Evolutionary conservation across 2,113 vertebrate genomes (phyloP), one percentile per base, ranked within the genome.

Genomic region (Dasyornis broadbenti): DNA sequence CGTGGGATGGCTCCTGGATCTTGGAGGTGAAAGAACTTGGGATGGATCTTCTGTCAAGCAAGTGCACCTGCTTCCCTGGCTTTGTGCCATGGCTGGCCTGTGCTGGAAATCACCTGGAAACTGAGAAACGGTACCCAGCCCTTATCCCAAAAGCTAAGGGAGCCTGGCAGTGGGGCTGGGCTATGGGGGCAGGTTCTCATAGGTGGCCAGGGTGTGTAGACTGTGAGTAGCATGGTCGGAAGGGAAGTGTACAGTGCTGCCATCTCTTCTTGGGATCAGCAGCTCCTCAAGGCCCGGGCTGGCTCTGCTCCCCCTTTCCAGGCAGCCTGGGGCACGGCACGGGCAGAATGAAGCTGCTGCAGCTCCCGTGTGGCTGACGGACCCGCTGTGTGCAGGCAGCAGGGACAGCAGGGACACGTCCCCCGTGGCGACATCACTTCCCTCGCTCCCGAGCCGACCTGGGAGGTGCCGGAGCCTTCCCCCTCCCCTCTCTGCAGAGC

Each of bases 271-370:
- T 53, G 49, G 31, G 20, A 10, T 26, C 20, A 11, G 24, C 79
- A 45, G 1, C 37, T 70, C 82, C 40, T 24, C 23, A 0, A 11
- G 44, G 50, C 70, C 71, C 1, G 15, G 68, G 6, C 73, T 47
- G 1, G 47, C 61, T 64, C 49, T 8, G 28, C 42, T 73, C 10
- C 37, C 24, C 35, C 33, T 63, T 76, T 18, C 45, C 26, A 9
- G 50, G 68, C 68, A 61, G 28, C 72, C 30, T 21, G 72, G 52
- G 37, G 42, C 82, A 24, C 64, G 3, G 33, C 18, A 4, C 0
- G 95, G 97, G 96, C 70, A 54, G 95, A 22, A 96, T 96, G 96
- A 96, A 78, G 96, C 94, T 27, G 31, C 63, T 4, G 75, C 13
- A 1, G 37, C 33, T 77, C 24, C 27, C 1, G 49, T 13, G 2